Conservation (phyloP, 35 echinoderm and acorn worm genomes). For the Ophioderma brevispina region DNA sequence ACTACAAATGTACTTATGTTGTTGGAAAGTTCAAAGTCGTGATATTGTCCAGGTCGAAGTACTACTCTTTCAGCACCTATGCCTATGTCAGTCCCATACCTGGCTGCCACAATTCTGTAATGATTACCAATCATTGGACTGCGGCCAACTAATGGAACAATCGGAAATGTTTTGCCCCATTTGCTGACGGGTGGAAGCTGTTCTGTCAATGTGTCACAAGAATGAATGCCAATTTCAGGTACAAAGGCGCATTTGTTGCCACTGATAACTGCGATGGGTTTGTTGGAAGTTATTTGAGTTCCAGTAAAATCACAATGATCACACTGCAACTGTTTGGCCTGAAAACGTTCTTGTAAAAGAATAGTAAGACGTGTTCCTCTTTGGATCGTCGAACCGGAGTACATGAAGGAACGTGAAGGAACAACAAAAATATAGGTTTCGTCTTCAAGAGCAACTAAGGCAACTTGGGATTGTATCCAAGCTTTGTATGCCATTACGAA, state of each 20-base stretch:
- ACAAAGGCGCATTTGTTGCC: conserved; percentile 41
- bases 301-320: conserved; percentile 28
- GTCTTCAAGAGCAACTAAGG: conserved; percentile 51
- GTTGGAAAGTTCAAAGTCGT: conserved; percentile 30
- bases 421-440: conserved; percentile 15
- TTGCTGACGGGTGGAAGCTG: conserved; percentile 54
- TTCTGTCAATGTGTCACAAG: conserved; percentile 53
- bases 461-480: conserved; percentile 43
- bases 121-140: background rate
- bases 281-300: conserved; percentile 36
- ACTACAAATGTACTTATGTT: conserved; percentile 9
- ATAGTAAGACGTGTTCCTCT: background rate
- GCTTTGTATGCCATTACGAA: conserved; percentile 31
- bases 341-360: background rate
- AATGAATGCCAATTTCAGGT: background rate
- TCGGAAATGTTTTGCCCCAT: conserved; percentile 38
- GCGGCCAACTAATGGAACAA: conserved; percentile 9
- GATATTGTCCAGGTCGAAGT: background rate
- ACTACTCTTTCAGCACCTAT: background rate
- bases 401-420: background rate
- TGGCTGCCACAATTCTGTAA: conserved; percentile 22
- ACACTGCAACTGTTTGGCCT: conserved; percentile 30
- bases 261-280: conserved; percentile 50
- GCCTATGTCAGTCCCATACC: conserved; percentile 4
- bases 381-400: background rate